Conservation (phyloP, 2,113 vertebrate species). For the Myrmophylax atrothorax region DNA sequence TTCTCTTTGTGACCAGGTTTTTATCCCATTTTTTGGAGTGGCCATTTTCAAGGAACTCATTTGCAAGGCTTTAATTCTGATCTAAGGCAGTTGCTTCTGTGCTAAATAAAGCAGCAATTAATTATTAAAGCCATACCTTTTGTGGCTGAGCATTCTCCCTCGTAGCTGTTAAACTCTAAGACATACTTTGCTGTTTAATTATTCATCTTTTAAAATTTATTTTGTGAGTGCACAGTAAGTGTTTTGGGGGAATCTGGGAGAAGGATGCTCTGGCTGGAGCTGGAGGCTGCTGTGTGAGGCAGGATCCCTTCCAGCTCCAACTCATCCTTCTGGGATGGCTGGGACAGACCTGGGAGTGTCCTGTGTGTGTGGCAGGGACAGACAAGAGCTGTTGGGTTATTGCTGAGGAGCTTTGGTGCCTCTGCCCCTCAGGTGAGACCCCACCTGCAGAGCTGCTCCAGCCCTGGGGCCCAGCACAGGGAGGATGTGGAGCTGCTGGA, state of each 20-base stretch:
- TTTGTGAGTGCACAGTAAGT: constrained; percentile 18
- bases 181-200: constrained; percentile 58
- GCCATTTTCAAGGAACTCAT: neutral
- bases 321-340: neutral
- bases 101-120: constrained; percentile 64
- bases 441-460: neutral
- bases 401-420: neutral
- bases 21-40: neutral
- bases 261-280: neutral
- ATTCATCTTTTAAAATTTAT: constrained; percentile 50
- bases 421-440: neutral
- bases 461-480: neutral
- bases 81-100: constrained; percentile 33
- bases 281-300: neutral
- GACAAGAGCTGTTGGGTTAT: neutral
- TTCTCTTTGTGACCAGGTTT: neutral
- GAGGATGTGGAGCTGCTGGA: neutral
- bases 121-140: constrained; percentile 69
- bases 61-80: constrained; percentile 33
- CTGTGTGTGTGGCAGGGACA: neutral
- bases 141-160: constrained; percentile 15
- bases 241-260: neutral
- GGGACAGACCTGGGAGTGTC: neutral
- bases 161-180: constrained; percentile 34
- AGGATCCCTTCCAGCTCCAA: neutral